Conservation (phyloP, 2,888 invertebrate genomes). For the Anoplius nigerrimus region DNA sequence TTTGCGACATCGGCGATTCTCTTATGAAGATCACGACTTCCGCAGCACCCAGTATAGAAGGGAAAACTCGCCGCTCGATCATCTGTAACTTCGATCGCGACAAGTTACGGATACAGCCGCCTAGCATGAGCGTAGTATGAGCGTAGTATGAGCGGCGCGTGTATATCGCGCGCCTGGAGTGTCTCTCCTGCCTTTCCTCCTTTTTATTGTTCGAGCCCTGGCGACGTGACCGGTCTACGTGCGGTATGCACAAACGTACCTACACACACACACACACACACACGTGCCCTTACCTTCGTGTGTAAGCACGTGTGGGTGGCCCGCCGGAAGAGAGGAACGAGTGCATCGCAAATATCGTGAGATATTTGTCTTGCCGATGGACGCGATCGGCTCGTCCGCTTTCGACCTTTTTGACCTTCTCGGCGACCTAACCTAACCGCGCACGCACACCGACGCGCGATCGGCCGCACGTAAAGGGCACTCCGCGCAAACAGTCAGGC, state of each 20-base stretch:
- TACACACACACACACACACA: background rate
- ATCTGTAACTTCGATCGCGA: background rate
- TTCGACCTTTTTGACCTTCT: too few relatives aligned
- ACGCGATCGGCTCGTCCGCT: slow-evolving; percentile 5
- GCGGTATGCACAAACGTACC: background rate
- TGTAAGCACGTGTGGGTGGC: background rate
- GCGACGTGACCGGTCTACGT: background rate
- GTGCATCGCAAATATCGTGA: slow-evolving; percentile 54
- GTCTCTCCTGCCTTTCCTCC: background rate
- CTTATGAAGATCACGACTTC: too few relatives aligned
- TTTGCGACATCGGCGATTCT: too few relatives aligned
- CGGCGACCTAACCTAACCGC: too few relatives aligned
- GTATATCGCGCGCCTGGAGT: background rate
- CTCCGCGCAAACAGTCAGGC: too few relatives aligned
- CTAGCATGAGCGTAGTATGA: background rate
- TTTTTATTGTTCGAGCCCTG: background rate
- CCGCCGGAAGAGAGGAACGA: slow-evolving; percentile 16
- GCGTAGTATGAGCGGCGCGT: background rate
- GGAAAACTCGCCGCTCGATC: background rate
- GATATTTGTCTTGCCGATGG: slow-evolving; percentile 50
- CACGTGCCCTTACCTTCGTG: background rate
- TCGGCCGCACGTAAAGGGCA: too few relatives aligned
- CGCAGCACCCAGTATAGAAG: too few relatives aligned
- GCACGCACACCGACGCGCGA: too few relatives aligned
- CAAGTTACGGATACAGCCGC: slow-evolving; percentile 1